Evolutionary conservation across 1,140 invertebrate genomes (phyloP), one percentile per base, ranked within the genome.

Genomic region (Cyrtorhinus lividipennis): DNA sequence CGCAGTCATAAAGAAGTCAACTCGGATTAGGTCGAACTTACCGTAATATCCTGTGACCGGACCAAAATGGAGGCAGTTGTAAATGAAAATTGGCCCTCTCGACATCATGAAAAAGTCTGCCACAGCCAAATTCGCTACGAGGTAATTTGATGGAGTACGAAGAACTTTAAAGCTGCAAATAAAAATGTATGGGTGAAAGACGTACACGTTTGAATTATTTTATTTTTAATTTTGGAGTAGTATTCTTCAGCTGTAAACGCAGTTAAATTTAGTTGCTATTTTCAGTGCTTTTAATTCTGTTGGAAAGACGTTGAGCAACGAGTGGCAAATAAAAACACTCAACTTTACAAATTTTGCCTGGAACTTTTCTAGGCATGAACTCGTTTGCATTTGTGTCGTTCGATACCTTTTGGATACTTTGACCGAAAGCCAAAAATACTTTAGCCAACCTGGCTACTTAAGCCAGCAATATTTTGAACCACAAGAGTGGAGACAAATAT

Each of bases 61-160:
- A 1, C 84, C 84, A 62, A 78, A 73, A 62, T 83, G 76, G 62
- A 84, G 77, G 56, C 82, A 89, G 71, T 91, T 91, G 71, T 88
- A 88, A 66, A 92, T 89, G 72, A 92, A 90, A 66, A 92, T 83
- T 0, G 89, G 89, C 1, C 87, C 81, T 74, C 91, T 91, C 1
- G 83, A 69, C 84, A 91, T 90, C 88, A 91, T 92, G 20, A 89
- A 76, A 68, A 92, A 87, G 71, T 94, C 91, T 66, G 86, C 83
- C 44, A 93, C 76, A 5, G 90, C 90, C 69, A 94, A 74, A 71
- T 92, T 92, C 2, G 93, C 79, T 2, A 94, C 87, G 63, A 94
- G 87, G 74, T 93, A 84, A 69, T 95, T 95, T 10, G 90, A 92
- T 15, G 92, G 87, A 0, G 90, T 94, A 67, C 88, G 78, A 57